Percentiles rank a stretch among this genome's conserved stretches.
These are phyloP conservation scores for Semibalanus balanoides DNA, from an alignment of 1,140 invertebrate genomes.

Conservation along the genomic window DNA sequence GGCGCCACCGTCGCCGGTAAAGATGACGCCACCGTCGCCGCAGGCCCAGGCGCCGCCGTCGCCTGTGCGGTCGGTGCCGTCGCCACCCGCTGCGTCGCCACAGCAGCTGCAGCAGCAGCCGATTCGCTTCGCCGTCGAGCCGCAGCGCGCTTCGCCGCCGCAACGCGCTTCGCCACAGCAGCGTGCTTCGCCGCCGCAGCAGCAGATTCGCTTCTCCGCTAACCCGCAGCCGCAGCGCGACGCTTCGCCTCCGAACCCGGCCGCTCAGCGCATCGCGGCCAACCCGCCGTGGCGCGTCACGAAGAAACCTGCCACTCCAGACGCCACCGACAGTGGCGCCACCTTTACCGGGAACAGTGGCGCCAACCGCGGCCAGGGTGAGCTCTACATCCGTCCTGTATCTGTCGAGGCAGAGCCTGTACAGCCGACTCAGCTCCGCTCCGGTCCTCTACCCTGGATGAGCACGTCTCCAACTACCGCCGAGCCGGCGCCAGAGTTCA, in stretches of 20 bases:
- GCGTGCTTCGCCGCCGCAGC: constrained; percentile 7
- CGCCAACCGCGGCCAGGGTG: neutral
- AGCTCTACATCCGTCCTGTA: neutral
- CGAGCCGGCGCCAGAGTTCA: neutral
- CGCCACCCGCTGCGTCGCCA: constrained; percentile 19
- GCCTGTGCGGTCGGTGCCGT: constrained; percentile 14
- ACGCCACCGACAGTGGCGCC: no score
- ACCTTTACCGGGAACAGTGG: no score
- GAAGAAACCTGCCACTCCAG: neutral
- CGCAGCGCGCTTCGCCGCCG: neutral
- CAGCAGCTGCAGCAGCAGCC: neutral
- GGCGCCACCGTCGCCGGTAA: constrained; percentile 10
- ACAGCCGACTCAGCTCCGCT: neutral
- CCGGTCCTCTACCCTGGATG: neutral
- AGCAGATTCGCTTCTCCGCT: no score
- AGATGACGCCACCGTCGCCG: neutral
- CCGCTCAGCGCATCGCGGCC: neutral
- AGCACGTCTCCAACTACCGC: neutral
- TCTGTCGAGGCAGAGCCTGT: neutral
- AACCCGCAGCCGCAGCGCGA: neutral
- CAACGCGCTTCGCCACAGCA: neutral
- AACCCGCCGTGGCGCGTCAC: neutral
- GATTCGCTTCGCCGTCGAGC: neutral
- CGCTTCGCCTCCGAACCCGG: neutral
- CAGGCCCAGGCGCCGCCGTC: constrained; percentile 20